Conservation (phyloP, 2,888 invertebrate species). For the Chrysotoxum bicinctum region DNA sequence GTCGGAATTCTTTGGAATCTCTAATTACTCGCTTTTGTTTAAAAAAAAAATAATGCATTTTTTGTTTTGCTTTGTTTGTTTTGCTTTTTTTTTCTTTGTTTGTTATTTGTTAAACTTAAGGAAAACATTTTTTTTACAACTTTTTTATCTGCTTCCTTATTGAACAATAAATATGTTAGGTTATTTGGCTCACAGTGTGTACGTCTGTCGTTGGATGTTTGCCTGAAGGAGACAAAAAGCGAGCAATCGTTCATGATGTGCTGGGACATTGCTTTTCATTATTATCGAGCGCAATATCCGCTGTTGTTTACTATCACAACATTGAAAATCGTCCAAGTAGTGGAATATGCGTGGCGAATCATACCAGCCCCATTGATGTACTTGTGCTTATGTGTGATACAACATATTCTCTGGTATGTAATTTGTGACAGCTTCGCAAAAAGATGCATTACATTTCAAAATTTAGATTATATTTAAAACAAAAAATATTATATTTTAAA, state of each 20-base stretch:
- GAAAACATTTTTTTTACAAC: constrained; percentile 15
- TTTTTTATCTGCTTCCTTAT: constrained; percentile 49
- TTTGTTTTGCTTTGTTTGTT: constrained; percentile 50
- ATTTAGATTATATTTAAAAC: neutral
- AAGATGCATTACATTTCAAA: neutral
- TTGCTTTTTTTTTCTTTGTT: constrained; percentile 48
- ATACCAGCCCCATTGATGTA: constrained; percentile 99
- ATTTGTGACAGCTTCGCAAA: constrained; percentile 23
- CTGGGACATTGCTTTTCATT: constrained; percentile 96
- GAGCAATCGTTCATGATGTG: constrained; percentile 89
- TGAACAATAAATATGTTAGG: constrained; percentile 83
- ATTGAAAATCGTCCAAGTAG: constrained; percentile 91
- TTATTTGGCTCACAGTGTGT: constrained; percentile 92
- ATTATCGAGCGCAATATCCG: constrained; percentile 94
- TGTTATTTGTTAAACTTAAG: neutral
- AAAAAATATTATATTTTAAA: neutral
- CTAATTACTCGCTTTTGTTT: constrained; percentile 40
- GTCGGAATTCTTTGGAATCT: constrained; percentile 26
- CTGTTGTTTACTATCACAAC: constrained; percentile 93
- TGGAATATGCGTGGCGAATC: constrained; percentile 98
- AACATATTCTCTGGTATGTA: constrained; percentile 96
- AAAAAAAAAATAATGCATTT: constrained; percentile 65
- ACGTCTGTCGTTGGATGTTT: constrained; percentile 93
- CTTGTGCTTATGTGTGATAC: constrained; percentile 98
- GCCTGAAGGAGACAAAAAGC: constrained; percentile 90